Conservation (phyloP, 2,888 invertebrate species). For the Acrocera orbiculus region DNA sequence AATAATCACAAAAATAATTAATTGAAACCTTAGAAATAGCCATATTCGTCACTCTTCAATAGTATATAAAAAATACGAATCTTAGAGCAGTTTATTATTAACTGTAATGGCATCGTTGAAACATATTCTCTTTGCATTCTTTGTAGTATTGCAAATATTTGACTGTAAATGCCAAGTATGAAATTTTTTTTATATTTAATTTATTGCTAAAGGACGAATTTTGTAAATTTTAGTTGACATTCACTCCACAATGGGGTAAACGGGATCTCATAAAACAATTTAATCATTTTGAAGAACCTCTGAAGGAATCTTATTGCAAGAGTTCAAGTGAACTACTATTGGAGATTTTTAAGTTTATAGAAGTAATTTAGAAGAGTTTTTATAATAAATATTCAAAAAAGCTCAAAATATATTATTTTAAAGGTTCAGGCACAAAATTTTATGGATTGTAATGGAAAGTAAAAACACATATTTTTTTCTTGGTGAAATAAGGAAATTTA, state of each 20-base stretch:
- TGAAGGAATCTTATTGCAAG: background rate
- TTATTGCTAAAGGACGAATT: background rate
- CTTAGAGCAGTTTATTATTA: no score
- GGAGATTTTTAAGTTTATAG: background rate
- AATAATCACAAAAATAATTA: no score
- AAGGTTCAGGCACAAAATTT: no score
- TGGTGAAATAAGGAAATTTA: no score
- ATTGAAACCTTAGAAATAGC: no score
- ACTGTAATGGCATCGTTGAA: no score
- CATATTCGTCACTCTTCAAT: no score
- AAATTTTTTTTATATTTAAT: background rate
- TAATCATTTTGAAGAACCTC: background rate
- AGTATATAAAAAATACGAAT: no score
- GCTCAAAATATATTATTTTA: no score
- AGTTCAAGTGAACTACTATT: background rate
- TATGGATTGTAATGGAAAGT: no score
- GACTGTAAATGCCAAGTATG: background rate
- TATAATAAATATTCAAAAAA: background rate
- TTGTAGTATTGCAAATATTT: background rate
- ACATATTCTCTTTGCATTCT: background rate
- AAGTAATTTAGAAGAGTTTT: background rate
- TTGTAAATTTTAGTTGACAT: slow-evolving; percentile 17
- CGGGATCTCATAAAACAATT: background rate
- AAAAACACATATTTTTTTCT: no score
- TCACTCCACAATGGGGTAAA: slow-evolving; percentile 27